phyloP scores from a whole-genome alignment of 2,888 invertebrate genomes.

The Xestia sexstrigata region DNA sequence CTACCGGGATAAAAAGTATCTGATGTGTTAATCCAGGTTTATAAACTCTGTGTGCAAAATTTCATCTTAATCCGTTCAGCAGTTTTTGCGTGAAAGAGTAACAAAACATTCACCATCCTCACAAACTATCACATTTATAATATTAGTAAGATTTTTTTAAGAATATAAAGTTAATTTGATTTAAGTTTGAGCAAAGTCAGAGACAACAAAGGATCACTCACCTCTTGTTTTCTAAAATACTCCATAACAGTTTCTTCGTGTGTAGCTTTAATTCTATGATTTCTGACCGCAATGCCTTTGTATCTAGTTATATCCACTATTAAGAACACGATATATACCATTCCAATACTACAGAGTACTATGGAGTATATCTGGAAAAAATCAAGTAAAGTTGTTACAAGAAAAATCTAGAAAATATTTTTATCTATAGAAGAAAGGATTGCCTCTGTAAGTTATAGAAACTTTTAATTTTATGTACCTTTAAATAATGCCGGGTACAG shows the following conservation, averaged over 20 bases:
- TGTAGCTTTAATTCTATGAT: slow-evolving; percentile 81
- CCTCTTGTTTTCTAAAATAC: slow-evolving; percentile 85
- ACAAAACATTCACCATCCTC: too few relatives aligned
- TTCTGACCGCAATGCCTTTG: slow-evolving; percentile 86
- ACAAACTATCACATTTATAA: too few relatives aligned
- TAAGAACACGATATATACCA: slow-evolving; percentile 91
- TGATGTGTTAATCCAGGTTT: too few relatives aligned
- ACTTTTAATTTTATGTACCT: slow-evolving; percentile 28
- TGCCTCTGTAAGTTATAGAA: slow-evolving; percentile 4
- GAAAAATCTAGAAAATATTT: slow-evolving; percentile 38
- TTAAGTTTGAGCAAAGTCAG: neutral
- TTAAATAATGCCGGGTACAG: slow-evolving; percentile 11
- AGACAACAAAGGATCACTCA: slow-evolving; percentile 63
- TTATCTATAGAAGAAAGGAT: slow-evolving; percentile 34
- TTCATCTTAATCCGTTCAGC: too few relatives aligned
- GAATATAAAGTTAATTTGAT: neutral
- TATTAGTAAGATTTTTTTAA: neutral
- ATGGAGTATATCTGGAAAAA: slow-evolving; percentile 92
- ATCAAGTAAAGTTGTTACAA: slow-evolving; percentile 45
- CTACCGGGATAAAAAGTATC: too few relatives aligned
- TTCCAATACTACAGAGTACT: slow-evolving; percentile 89
- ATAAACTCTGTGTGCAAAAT: too few relatives aligned
- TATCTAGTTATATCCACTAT: slow-evolving; percentile 92
- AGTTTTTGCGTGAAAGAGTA: too few relatives aligned
- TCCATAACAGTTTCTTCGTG: slow-evolving; percentile 84